Percentiles rank a stretch among this genome's conserved stretches.
Evolutionary conservation across 2,797 vertebrate species (phyloP).

Genomic region (Bucorvus abyssinicus): DNA sequence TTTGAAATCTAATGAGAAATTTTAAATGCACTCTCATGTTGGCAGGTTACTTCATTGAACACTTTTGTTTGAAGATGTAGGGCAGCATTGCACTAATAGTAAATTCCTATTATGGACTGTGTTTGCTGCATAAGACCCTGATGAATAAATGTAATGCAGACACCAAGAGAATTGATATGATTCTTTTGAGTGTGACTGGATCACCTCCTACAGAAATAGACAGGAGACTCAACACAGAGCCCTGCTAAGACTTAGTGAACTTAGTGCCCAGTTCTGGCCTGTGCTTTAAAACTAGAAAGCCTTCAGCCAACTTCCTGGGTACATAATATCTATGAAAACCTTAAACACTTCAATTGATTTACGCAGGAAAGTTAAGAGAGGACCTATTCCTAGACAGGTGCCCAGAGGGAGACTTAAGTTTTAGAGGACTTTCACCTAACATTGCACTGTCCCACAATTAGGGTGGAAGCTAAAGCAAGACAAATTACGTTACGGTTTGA

Average conservation of each 20-base stretch:
- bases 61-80: neutral
- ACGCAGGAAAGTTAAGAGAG: neutral
- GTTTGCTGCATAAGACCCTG: neutral
- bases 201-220: conserved; percentile 3
- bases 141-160: neutral
- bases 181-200: neutral
- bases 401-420: neutral
- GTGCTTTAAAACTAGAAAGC: neutral
- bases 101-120: neutral
- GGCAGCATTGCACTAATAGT: neutral
- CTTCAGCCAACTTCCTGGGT: neutral
- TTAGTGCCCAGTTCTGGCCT: neutral
- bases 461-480: neutral
- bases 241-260: neutral
- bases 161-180: neutral
- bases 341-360: neutral
- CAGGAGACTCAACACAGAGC: neutral
- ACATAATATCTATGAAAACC: neutral
- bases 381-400: neutral
- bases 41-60: neutral
- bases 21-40: neutral
- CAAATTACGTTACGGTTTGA: neutral
- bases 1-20: neutral
- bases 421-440: neutral
- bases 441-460: neutral